Conservation (phyloP, 2,113 vertebrate species). For the Plecturocebus donacophilus region DNA sequence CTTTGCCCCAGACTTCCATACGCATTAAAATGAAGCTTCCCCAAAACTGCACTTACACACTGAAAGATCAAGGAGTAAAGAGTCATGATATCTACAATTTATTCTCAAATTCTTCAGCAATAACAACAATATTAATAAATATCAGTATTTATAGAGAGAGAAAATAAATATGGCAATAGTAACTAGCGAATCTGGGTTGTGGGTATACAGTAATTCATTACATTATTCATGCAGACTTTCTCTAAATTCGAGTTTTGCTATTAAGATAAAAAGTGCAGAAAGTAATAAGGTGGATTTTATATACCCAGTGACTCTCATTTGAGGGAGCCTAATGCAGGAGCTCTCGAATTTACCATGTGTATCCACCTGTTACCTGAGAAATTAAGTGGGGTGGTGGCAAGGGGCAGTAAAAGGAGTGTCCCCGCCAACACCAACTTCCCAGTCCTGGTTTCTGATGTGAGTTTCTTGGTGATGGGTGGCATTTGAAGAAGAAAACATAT, state of each 20-base stretch:
- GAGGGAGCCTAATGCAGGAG: not conserved
- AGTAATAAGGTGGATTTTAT: not conserved
- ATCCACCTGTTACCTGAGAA: not conserved
- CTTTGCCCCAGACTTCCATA: not conserved
- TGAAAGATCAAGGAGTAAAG: not conserved
- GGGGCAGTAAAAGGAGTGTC: not conserved
- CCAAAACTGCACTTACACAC: not conserved
- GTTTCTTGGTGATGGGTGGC: not conserved
- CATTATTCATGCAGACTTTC: not conserved
- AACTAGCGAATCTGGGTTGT: not conserved
- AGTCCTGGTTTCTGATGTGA: not conserved
- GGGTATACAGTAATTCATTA: not conserved
- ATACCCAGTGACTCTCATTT: not conserved
- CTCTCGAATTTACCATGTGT: not conserved
- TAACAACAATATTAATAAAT: not conserved
- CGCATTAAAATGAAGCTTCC: not conserved
- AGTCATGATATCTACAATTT: not conserved
- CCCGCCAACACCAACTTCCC: not conserved
- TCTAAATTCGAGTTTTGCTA: conserved; percentile 17
- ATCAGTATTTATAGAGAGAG: not conserved
- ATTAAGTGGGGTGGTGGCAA: not conserved
- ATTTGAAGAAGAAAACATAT: not conserved
- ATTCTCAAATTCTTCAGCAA: not conserved
- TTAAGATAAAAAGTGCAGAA: not conserved
- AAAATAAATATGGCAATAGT: not conserved